Conservation (phyloP, 2,113 vertebrate genomes). For the Aegotheles bennettii region DNA sequence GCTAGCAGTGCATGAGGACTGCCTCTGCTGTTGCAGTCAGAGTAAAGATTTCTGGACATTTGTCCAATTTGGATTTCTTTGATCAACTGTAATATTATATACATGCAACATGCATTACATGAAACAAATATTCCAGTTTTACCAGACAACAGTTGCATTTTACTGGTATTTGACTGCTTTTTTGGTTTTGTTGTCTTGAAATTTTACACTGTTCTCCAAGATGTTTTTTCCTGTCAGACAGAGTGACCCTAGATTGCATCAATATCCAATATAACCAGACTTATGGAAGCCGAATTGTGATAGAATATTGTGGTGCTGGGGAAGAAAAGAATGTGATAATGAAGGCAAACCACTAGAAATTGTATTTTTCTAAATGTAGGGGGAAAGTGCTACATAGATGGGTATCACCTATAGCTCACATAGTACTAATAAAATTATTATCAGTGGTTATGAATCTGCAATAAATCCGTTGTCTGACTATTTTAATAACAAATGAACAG, state of each 20-base stretch:
- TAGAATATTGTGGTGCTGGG: background rate
- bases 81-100: background rate
- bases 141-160: background rate
- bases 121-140: background rate
- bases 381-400: background rate
- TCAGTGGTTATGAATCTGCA: background rate
- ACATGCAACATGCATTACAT: background rate
- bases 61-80: background rate
- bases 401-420: background rate
- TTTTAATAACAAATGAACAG: background rate
- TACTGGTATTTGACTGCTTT: background rate
- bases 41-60: background rate
- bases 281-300: background rate
- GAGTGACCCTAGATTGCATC: background rate
- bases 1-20: rapidly evolving
- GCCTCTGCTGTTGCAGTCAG: background rate
- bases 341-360: background rate
- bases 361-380: background rate
- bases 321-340: background rate
- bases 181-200: background rate
- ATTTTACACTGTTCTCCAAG: background rate
- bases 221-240: background rate
- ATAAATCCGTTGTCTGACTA: background rate
- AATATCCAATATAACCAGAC: background rate
- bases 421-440: background rate